These are phyloP conservation scores for Daktulosphaira vitifoliae DNA, from an alignment of 1,140 invertebrate species.

Conservation along the genomic window DNA sequence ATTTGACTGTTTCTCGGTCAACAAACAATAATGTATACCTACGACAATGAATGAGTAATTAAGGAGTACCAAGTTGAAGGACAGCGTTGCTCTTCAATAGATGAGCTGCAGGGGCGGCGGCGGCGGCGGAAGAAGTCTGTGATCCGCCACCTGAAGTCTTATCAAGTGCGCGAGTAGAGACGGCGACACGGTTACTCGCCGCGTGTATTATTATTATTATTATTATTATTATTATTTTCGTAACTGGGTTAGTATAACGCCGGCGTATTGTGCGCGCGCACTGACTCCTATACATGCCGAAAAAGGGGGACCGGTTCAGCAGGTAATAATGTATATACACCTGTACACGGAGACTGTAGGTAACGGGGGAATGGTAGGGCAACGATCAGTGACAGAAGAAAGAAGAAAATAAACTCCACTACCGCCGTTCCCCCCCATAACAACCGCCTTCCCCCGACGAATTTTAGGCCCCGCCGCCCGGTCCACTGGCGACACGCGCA, in stretches of 20 bases:
- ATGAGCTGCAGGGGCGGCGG: no score
- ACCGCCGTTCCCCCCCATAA: background rate
- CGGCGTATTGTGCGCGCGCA: conserved; percentile 4
- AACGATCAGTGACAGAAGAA: no score
- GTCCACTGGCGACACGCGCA: conserved; percentile 6
- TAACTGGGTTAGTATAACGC: conserved; percentile 32
- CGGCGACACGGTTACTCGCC: no score
- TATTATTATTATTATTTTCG: no score
- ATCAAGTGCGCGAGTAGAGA: no score
- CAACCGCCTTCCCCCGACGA: background rate
- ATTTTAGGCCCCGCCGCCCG: background rate
- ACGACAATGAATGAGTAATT: no score
- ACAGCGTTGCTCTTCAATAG: background rate
- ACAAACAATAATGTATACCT: no score
- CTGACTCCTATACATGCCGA: background rate
- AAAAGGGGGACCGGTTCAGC: conserved; percentile 28
- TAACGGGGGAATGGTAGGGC: no score
- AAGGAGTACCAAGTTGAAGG: conserved; percentile 34
- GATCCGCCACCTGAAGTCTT: background rate
- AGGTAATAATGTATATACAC: background rate
- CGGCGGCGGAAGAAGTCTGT: no score
- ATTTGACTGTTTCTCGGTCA: no score
- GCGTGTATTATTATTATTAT: no score
- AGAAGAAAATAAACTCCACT: no score
- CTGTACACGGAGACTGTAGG: background rate